Percentiles rank a stretch among this genome's conserved stretches.
Conservation (phyloP, 2,113 vertebrate species). For the Chionomys nivalis region DNA sequence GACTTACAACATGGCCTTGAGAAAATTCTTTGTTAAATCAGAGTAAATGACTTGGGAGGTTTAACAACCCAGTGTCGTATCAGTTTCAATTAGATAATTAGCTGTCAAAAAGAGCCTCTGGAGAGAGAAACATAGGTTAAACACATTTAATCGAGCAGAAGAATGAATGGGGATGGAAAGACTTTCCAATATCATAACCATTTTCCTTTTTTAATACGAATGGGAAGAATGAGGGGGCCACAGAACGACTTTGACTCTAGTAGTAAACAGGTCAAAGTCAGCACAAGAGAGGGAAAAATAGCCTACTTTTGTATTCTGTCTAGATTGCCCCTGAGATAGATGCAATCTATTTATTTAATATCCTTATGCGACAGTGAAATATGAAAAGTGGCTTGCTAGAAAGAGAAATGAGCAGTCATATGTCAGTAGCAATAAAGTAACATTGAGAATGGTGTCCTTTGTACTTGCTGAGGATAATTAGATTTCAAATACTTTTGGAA, state of each 20-base stretch:
- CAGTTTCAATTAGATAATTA: constrained; percentile 77
- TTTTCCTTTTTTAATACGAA: background rate
- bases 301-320: background rate
- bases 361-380: background rate
- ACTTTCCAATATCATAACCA: background rate
- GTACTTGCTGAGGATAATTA: background rate
- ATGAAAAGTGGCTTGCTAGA: background rate
- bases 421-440: background rate
- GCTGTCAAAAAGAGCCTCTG: constrained; percentile 63
- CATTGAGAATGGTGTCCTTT: background rate
- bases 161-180: background rate
- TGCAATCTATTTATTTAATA: background rate
- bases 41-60: constrained; percentile 59
- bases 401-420: background rate
- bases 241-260: background rate
- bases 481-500: background rate
- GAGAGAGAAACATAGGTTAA: constrained; percentile 72
- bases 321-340: background rate
- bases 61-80: constrained; percentile 62
- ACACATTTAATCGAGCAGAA: constrained; percentile 68
- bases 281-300: background rate
- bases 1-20: constrained; percentile 52
- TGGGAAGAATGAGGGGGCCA: background rate
- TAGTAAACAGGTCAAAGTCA: background rate
- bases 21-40: constrained; percentile 71